Base-by-base conservation (phyloP, 1,140 invertebrate genomes). In the Anastrepha ludens region DNA sequence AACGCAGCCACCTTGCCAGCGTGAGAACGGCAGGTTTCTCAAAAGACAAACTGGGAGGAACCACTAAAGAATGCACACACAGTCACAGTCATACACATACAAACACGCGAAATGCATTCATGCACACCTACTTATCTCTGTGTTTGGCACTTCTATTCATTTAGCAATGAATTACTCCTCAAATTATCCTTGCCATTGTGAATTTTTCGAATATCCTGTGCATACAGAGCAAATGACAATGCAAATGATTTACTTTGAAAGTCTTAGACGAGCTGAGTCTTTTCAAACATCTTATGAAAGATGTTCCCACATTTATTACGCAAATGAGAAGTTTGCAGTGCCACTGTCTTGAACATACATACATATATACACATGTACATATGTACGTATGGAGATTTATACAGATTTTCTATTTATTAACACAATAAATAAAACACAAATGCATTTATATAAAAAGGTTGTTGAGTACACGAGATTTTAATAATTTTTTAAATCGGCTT, bases 301-400 rank as follows among this genome's bases (percentile, higher is more conserved):
- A 55, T 17, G n/a, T 81, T 81, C 74, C 55, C 74, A 81, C 74
- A 81, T 81, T 81, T 81, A 81, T 81, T 81, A 81, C 74, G 74
- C 74, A 81, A 81, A 81, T 81, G 7, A 39, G 5, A 67, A 62
- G 60, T 13, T 62, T 62, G 3, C 3, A 6, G 50, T 17, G 15
- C 5, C 60, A 15, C 11, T 55, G 50, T 11, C 50, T 11, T 6
- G 3, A 29, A 29, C 29, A 29, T 29, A 29, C 29, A 29, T 29
- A 29, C 29, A 29, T 29, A 29, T 29, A 29, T 29, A 29, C 29
- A 29, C 29, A 29, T 29, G 1, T 29, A 29, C 29, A 29, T 29
- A 29, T 29, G 0, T 29, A 29, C 29, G 29, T 29, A 29, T 29
- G 29, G 29, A 29, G 29, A 29, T 29, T 29, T 29, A 29, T 29